Percentiles rank a stretch among this genome's conserved stretches.
Conservation (phyloP, 2,888 invertebrate genomes). For the Brenthis ino region DNA sequence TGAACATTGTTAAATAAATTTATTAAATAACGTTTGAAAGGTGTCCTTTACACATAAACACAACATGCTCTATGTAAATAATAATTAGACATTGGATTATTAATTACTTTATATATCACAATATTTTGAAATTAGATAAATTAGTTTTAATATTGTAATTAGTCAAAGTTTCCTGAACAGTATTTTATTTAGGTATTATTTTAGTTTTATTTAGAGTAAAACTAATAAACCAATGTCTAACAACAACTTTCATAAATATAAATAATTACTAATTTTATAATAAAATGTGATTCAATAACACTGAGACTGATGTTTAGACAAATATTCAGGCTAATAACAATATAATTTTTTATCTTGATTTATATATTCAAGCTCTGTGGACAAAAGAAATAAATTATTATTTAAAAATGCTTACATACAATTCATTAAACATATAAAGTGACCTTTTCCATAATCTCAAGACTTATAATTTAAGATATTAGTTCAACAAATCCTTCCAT, state of each 20-base stretch:
- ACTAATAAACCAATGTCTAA: constrained; percentile 7
- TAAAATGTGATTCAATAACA: constrained; percentile 49
- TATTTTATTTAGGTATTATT: too few species aligned
- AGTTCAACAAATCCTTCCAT: too few species aligned
- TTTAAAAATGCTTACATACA: too few species aligned
- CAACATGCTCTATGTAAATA: constrained; percentile 30
- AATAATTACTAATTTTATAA: constrained; percentile 40
- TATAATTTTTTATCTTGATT: constrained; percentile 38
- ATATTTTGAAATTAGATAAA: not conserved
- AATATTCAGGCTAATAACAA: constrained; percentile 44
- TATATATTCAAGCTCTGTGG: constrained; percentile 64
- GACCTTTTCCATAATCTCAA: too few species aligned
- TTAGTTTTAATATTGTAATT: too few species aligned
- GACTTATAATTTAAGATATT: too few species aligned
- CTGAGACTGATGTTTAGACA: constrained; percentile 47
- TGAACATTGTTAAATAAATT: constrained; percentile 44
- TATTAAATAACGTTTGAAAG: constrained; percentile 58
- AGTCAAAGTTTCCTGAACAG: too few species aligned
- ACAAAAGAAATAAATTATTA: constrained; percentile 45
- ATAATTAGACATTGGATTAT: constrained; percentile 23
- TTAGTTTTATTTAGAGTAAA: not conserved
- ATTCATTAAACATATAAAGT: too few species aligned
- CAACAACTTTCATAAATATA: constrained; percentile 30
- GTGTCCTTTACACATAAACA: constrained; percentile 45
- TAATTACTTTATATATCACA: constrained; percentile 2